Evolutionary conservation across 2,797 vertebrate species (phyloP), one percentile per base, ranked within the genome.

Genomic region (Poecilia wingei): DNA sequence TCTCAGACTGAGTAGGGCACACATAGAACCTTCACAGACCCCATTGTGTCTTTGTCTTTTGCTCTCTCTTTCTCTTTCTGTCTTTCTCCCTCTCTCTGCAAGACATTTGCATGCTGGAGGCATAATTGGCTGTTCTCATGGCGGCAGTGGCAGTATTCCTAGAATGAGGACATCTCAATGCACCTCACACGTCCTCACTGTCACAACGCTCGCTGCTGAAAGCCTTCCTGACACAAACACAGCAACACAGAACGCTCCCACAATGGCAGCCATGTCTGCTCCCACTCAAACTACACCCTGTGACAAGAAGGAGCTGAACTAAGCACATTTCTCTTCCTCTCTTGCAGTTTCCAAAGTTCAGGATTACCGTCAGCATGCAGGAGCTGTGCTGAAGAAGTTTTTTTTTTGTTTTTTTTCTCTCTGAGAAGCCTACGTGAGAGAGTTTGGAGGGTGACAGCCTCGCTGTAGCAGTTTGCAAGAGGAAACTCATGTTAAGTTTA

Each of bases 111-210:
- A 96, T 96, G 94, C 95, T 94, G 94, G 89, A 94, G 95, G 96
- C 96, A 94, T 96, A 97, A 96, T 95, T 96, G 96, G 95, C 96
- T 93, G 95, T 95, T 95, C 94, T 93, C 94, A 92, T 89, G 88
- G 95, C 77, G 91, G 91, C 90, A 90, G 93, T 95, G 96, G 96
- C 94, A 95, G 95, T 96, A 96, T 96, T 97, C 96, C 96, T 96
- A 96, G 96, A 96, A 95, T 94, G 94, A 97, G 96, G 97, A 98
- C 97, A 97, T 97, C 97, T 98, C 97, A 98, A 97, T 96, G 97
- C 95, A 96, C 95, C 95, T 95, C 94, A 94, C 96, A 96, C 96
- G 95, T 97, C 97, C 96, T 93, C 96, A 93, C 96, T 97, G 97
- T 98, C 97, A 97, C 95, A 95, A 93, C 94, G 93, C 96, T 92